Base-by-base conservation (phyloP, 2,888 invertebrate species). In the Piscicola geometra region DNA sequence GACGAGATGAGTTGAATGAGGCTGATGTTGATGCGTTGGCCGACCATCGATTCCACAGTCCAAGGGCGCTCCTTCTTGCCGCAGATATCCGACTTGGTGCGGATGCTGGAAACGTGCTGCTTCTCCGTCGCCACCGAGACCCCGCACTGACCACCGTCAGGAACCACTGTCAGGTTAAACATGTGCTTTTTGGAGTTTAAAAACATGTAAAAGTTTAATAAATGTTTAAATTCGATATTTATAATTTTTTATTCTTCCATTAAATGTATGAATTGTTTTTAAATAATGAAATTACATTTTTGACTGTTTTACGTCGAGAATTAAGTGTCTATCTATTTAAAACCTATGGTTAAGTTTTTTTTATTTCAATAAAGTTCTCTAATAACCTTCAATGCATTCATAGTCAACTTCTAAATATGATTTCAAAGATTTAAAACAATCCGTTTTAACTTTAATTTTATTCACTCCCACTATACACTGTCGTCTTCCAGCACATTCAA, bases 11-110 rank as follows among this genome's bases (percentile, higher is more conserved):
- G 36, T 41, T 73, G 73, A 15, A 73, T 28, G 35, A 73, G 64
- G n/a, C 33, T 73, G 56, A 64, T 25, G 35, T 73, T 73, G 35
- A 73, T 73, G 52, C 32, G 50, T 64, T 73, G 73, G n/a, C 73
- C 73, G n/a, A 33, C 64, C 56, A 73, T 47, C 25, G 73, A 33
- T 15, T 64, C 64, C 32, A 73, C 60, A 28, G 2, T 64, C 73
- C 73, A 73, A n/a, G 73, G 64, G 52, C 52, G 50, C 25, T 33
- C 33, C 52, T 64, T 64, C n/a, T n/a, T 64, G 35, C 73, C 73
- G 25, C 73, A 73, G 35, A 60, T 60, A 56, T 30, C 64, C 1
- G 52, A 52, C 47, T 32, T 25, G 33, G 5, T 50, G 18, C 56
- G 73, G 35, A 56, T 28, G 64, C 60, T 73, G 52, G 73, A 56